Conservation (phyloP, 2,888 invertebrate species). For the Caenorhabditis sp. region DNA sequence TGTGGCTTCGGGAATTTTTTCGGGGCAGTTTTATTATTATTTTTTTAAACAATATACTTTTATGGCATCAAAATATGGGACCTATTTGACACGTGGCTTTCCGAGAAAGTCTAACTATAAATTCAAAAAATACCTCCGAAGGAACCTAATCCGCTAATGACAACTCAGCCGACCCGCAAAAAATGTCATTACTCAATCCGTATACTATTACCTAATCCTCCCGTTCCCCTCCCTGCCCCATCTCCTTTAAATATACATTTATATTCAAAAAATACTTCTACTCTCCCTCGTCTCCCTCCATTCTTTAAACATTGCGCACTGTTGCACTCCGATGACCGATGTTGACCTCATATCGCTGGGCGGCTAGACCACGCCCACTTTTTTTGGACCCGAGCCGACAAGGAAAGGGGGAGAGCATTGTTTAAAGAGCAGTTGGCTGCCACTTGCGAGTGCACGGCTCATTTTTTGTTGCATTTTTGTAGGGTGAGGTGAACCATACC, state of each 20-base stretch:
- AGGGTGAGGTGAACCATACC: no score
- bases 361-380: neutral
- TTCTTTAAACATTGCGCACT: neutral
- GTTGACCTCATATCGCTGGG: neutral
- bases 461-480: neutral
- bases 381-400: neutral
- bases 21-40: no score
- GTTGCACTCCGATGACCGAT: neutral
- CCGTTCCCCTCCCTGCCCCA: neutral
- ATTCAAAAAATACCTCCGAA: no score
- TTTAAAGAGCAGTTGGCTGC: neutral
- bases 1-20: no score
- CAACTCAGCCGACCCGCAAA: no score
- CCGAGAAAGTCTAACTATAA: no score
- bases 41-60: no score
- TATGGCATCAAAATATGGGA: no score
- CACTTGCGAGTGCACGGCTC: neutral
- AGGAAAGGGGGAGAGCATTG: no score
- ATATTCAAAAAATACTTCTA: neutral
- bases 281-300: neutral
- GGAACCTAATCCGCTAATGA: no score
- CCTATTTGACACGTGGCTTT: no score
- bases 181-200: neutral
- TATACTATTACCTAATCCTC: neutral
- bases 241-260: no score